Conservation (phyloP, 1,140 invertebrate genomes). For the Argopecten irradians region DNA sequence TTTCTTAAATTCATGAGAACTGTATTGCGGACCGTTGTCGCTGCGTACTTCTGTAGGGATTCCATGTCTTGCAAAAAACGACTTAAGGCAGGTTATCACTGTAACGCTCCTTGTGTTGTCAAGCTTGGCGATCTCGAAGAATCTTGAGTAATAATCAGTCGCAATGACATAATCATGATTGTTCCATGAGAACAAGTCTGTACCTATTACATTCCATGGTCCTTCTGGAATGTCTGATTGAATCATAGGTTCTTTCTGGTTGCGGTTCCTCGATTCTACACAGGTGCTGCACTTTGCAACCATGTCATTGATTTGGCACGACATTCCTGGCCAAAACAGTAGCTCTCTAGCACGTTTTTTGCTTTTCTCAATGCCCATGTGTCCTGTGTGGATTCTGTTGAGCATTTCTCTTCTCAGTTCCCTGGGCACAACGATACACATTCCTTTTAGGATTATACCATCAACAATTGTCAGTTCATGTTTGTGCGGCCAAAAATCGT, state of each 20-base stretch:
- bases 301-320: conserved; percentile 44
- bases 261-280: neutral
- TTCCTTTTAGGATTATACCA: conserved; percentile 24
- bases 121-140: conserved; percentile 33
- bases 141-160: conserved; percentile 52
- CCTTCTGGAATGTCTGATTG: conserved; percentile 48
- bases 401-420: conserved; percentile 63
- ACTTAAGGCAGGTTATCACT: conserved; percentile 39
- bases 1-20: conserved; percentile 39
- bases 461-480: neutral
- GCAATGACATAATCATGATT: conserved; percentile 51
- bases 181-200: conserved; percentile 51
- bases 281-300: conserved; percentile 39
- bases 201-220: conserved; percentile 53
- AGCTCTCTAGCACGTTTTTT: conserved; percentile 39
- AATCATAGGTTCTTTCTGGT: conserved; percentile 47
- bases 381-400: conserved; percentile 60
- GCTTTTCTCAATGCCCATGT: conserved; percentile 66
- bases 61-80: conserved; percentile 45
- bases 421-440: conserved; percentile 63
- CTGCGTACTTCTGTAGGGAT: conserved; percentile 37
- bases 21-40: conserved; percentile 50
- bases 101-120: neutral
- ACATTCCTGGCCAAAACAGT: conserved; percentile 57
- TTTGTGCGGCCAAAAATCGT: neutral